Base-by-base conservation (phyloP, 2,113 vertebrate genomes). In the Gila orcuttii region DNA sequence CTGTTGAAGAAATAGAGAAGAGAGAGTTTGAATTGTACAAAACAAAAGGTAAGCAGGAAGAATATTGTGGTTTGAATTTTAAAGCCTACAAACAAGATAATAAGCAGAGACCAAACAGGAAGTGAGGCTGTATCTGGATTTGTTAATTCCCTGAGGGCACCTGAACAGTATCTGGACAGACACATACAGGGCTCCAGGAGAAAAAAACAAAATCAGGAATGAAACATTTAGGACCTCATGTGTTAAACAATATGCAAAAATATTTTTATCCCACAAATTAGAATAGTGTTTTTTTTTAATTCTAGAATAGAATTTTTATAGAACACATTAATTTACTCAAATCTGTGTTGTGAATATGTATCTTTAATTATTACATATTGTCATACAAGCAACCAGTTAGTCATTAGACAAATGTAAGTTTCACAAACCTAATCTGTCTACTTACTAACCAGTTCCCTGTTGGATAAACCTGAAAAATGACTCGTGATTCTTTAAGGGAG, bases 1-100 rank as follows among this genome's bases (percentile, higher is more conserved):
- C 95, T 95, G 92, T 77, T 19, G 4, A 31, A 81, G 36, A 81
- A 55, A 85, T 31, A 82, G 31, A 21, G 15, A 25, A 84, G 10
- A 68, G 45, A 71, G 10, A 52, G 31, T 50, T 62, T 52, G 5
- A 82, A 66, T 28, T 8, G 6, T 50, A 10, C 25, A 66, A 45
- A 36, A 52, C 3, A 82, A 28, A 28, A 66, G 6, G 12, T 42
- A 17, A 0, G 39, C 36, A 64, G 11, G 21, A 28, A 28, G 2
- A 2, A 47, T 19, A 15, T 10, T 36, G 17, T 19, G 6, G 31
- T 68, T 33, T 19, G 17, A 21, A 68, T 68, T 21, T 9, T 19
- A 4, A 33, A 69, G 3, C 7, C 17, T 69, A 36, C 17, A 39
- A 68, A 33, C 28, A 21, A 69, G 33, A 10, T 23, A 36, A 69